Percentiles rank a stretch among this genome's conserved stretches.
These are phyloP conservation scores for Chaetops frenatus DNA, from an alignment of 2,113 vertebrate genomes.

Conservation along the genomic window DNA sequence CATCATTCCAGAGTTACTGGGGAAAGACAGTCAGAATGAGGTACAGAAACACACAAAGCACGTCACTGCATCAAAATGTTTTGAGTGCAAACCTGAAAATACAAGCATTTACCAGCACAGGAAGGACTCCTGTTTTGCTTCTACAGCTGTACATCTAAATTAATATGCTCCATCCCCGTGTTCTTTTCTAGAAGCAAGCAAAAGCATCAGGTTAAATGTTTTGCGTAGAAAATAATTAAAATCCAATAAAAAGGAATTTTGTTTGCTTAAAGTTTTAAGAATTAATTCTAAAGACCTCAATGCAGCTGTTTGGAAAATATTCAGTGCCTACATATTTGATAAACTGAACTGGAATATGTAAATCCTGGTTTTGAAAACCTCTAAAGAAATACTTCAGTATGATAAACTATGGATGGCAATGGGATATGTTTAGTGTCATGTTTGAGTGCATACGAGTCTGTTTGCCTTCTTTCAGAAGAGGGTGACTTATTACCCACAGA, in stretches of 20 bases:
- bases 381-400: slow-evolving; percentile 8
- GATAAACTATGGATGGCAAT: not conserved
- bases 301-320: not conserved
- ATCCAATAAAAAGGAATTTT: not conserved
- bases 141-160: not conserved
- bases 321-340: not conserved
- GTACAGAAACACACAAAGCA: not conserved
- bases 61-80: fast-evolving
- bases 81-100: not conserved
- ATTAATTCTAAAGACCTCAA: not conserved
- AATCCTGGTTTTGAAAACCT: not conserved
- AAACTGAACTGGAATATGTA: not conserved
- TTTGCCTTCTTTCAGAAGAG: not conserved
- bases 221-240: not conserved
- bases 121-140: not conserved
- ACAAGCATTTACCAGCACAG: not conserved
- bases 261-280: not conserved
- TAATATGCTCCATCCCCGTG: not conserved
- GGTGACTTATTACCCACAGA: slow-evolving; percentile 4
- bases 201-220: not conserved
- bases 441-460: not conserved
- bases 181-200: not conserved
- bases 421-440: slow-evolving; percentile 11
- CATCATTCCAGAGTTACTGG: not conserved
- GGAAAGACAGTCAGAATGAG: not conserved